Percentiles rank a stretch among this genome's conserved stretches.
Evolutionary conservation across 2,888 invertebrate genomes (phyloP).

Genomic region (Diadegma fenestrale): DNA sequence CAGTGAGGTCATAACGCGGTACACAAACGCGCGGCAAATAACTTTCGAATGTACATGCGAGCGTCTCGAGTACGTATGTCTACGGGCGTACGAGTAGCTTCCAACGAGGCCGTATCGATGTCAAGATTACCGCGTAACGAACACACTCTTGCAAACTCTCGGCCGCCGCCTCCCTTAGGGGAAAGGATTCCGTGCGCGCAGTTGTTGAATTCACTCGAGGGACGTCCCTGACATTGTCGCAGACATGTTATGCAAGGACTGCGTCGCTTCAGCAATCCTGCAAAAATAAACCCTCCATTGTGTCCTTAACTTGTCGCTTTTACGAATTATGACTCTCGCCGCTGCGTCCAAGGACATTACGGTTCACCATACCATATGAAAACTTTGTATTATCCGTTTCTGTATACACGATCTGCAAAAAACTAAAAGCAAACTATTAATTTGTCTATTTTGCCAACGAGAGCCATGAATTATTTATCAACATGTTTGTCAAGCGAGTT

Average conservation of each 20-base stretch:
- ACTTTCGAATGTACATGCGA: constrained; percentile 28
- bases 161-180: constrained; percentile 73
- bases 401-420: background rate
- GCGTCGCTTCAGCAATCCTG: constrained; percentile 8
- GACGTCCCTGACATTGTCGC: constrained; percentile 82
- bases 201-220: constrained; percentile 57
- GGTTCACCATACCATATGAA: constrained; percentile 8
- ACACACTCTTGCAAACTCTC: constrained; percentile 64
- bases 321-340: constrained; percentile 19
- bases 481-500: background rate
- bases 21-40: constrained; percentile 11
- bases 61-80: constrained; percentile 6
- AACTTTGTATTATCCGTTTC: background rate
- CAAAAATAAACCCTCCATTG: constrained; percentile 25
- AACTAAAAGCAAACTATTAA: background rate
- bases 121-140: constrained; percentile 75
- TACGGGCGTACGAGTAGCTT: background rate
- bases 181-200: constrained; percentile 17
- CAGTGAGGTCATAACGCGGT: background rate
- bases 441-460: background rate
- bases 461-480: background rate
- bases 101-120: constrained; percentile 76
- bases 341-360: constrained; percentile 4
- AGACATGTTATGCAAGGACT: constrained; percentile 75
- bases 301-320: constrained; percentile 45